Percentiles rank a stretch among this genome's conserved stretches.
Conservation (phyloP, 2,888 invertebrate genomes). For the Choreutis nemorana region DNA sequence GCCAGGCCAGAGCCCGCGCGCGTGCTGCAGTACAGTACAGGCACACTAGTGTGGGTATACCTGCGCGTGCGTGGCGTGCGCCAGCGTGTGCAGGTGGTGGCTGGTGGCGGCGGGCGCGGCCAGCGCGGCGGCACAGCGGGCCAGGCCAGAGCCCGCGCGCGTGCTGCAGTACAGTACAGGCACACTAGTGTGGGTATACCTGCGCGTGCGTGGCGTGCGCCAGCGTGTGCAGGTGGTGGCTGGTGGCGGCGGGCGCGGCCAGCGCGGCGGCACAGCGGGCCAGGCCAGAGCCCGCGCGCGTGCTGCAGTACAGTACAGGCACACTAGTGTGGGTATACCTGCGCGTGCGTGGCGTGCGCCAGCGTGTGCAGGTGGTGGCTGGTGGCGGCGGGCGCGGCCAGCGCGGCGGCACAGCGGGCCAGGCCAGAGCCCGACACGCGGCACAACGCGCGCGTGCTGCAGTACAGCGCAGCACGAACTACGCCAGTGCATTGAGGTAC, state of each 20-base stretch:
- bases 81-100: not conserved
- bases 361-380: slow-evolving; percentile 74
- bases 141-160: no score
- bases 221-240: slow-evolving; percentile 6
- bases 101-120: slow-evolving; percentile 1
- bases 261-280: not conserved
- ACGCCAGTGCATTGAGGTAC: slow-evolving; percentile 26
- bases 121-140: not conserved
- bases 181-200: not conserved
- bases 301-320: no score
- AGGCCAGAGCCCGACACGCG: slow-evolving; percentile 21
- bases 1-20: no score
- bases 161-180: no score
- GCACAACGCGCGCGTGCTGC: slow-evolving; percentile 34
- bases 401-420: slow-evolving; percentile 26
- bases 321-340: slow-evolving; percentile 18
- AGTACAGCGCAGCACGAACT: slow-evolving; percentile 30
- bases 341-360: slow-evolving; percentile 54
- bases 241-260: slow-evolving; percentile 8
- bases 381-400: slow-evolving; percentile 66
- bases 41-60: no score
- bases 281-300: not conserved
- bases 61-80: no score
- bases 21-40: no score
- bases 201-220: not conserved